Evolutionary conservation across 2,113 vertebrate species (phyloP), one percentile per base, ranked within the genome.

Genomic region (Bothrops jararaca): DNA sequence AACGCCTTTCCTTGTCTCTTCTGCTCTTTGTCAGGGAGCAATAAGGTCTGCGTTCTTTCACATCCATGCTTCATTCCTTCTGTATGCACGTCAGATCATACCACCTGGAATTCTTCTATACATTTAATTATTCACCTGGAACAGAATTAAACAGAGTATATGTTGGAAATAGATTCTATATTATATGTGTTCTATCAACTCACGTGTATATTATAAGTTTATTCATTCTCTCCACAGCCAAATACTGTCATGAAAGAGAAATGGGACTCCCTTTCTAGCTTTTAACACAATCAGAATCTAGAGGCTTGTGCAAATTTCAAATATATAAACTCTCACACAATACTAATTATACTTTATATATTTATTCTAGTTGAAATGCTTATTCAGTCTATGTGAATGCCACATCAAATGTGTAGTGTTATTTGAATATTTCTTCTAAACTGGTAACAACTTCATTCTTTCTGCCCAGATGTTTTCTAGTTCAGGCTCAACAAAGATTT

Each of bases 31-130:
- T 99, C 97, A 99, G 98, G 96, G 99, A 99, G 98, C 99, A 99
- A 96, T 99, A 99, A 97, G 98, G 99, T 98, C 98, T 98, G 96
- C 99, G 98, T 98, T 99, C 99, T 96, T 99, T 99, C 98, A 99
- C 99, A 98, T 99, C 99, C 99, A 99, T 99, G 96, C 98, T 99
- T 98, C 98, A 98, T 97, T 98, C 99, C 99, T 98, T 98, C 98
- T 97, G 98, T 96, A 98, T 8, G 96, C 97, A 93, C 98, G 97
- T 98, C 97, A 95, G 97, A 96, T 96, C 97, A 89, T 94, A 93
- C 96, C 95, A 85, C 89, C 95, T 60, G 93, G 94, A 96, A 97
- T 92, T 95, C 94, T 95, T 95, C 96, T 97, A 97, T 96, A 96
- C 94, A 96, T 93, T 96, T 97, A 95, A 95, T 89, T 97, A 95